Evolutionary conservation across 2,113 vertebrate species (phyloP).

Genomic region (Tupaia tana): DNA sequence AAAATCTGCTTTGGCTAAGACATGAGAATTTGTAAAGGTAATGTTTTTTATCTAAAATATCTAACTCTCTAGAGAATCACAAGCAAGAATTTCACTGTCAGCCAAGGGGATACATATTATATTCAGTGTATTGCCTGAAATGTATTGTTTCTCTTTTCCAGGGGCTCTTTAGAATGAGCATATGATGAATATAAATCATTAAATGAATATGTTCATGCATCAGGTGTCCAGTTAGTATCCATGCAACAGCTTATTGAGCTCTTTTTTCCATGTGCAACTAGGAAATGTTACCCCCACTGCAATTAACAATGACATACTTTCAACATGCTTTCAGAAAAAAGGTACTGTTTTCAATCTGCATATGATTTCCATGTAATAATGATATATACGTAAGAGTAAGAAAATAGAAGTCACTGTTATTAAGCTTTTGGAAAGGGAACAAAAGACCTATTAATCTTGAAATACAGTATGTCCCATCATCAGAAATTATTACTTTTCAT

Average conservation of each 20-base stretch:
- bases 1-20: slow-evolving; percentile 21
- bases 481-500: neutral
- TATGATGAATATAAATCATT: neutral
- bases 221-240: neutral
- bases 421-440: neutral
- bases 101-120: neutral
- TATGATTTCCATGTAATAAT: slow-evolving; percentile 18
- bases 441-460: neutral
- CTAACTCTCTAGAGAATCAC: neutral
- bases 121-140: slow-evolving; percentile 24
- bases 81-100: slow-evolving; percentile 35
- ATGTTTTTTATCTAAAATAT: slow-evolving; percentile 23
- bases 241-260: slow-evolving; percentile 20
- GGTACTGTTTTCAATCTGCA: neutral
- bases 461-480: neutral
- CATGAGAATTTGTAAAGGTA: neutral
- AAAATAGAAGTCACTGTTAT: neutral
- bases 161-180: neutral
- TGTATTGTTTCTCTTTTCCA: slow-evolving; percentile 16
- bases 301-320: neutral
- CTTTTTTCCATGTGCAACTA: neutral
- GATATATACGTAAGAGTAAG: neutral
- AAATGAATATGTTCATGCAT: neutral
- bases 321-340: neutral
- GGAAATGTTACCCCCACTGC: neutral